Base-by-base conservation (phyloP, 2,797 vertebrate species). In the Benthosema pterotum region DNA sequence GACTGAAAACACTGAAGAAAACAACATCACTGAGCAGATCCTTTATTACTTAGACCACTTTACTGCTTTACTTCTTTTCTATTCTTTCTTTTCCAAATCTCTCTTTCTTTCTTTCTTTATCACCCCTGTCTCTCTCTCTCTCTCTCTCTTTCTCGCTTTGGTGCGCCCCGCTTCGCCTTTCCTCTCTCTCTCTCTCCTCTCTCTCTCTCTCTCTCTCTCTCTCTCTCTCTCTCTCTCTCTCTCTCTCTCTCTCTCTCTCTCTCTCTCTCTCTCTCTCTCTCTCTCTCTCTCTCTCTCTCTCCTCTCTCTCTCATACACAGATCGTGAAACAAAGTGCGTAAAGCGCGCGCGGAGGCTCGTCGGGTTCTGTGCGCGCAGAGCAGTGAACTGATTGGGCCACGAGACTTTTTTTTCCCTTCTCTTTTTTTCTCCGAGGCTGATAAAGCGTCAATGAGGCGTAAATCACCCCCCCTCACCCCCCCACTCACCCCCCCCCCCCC, bases 311-410 rank as follows among this genome's bases (percentile, higher is more conserved):
- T 71, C 91, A 93, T 94, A 93, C 95, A 89, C 91, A 91, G 90
- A 6, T 32, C 42, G 77, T 87, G 94, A 94, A 85, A 96, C 94
- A 96, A 96, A 96, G 94, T 38, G 7, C 28, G 28, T 96, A 94
- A 91, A 93, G 93, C 92, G 60, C 52, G 73, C 63, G 52, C 62
- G 70, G 68, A 66, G 90, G 91, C 91, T 90, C 92, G 93, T 92
- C 87, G 80, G 91, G 88, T 73, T n/a, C 87, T 92, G 92, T 85
- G 91, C 88, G 91, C 88, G 92, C n/a, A n/a, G n/a, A 90, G 90
- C 88, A 91, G 94, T 91, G 86, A 95, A 96, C 93, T 95, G 96
- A 98, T 98, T 98, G 96, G 97, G 94, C 94, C 92, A n/a, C n/a
- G 94, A 94, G 94, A 94, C 91, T 94, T 95, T 95, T n/a, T n/a